Conservation (phyloP, 2,113 vertebrate genomes). For the Erythrocebus patas region DNA sequence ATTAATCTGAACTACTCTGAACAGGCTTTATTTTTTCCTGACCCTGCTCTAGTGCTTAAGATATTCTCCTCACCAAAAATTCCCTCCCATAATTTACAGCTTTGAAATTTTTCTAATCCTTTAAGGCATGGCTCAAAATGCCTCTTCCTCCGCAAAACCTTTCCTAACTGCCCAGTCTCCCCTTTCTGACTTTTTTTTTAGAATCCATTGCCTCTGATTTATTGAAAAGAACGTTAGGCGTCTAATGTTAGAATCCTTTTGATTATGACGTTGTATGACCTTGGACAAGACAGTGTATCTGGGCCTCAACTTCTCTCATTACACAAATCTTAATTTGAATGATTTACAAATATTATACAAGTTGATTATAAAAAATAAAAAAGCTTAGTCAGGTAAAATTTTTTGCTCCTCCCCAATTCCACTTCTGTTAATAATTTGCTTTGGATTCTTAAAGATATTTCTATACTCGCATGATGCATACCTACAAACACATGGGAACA, state of each 20-base stretch:
- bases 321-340: neutral
- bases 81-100: neutral
- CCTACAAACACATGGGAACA: neutral
- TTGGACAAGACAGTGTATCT: neutral
- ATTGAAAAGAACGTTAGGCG: neutral
- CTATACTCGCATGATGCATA: neutral
- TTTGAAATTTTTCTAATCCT: neutral
- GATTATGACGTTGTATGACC: neutral
- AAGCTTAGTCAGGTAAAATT: neutral
- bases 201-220: neutral
- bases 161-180: neutral
- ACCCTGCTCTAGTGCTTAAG: neutral
- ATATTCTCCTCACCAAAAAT: neutral
- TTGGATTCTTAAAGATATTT: neutral
- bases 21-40: neutral
- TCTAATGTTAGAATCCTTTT: neutral
- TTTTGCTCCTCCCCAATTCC: neutral
- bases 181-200: neutral
- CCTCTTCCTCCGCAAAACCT: neutral
- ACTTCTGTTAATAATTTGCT: neutral
- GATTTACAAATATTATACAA: neutral
- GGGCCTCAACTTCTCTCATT: neutral
- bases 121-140: neutral
- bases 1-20: neutral
- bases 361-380: neutral